Conservation (phyloP, 2,113 vertebrate genomes). For the Apteryx mantelli region DNA sequence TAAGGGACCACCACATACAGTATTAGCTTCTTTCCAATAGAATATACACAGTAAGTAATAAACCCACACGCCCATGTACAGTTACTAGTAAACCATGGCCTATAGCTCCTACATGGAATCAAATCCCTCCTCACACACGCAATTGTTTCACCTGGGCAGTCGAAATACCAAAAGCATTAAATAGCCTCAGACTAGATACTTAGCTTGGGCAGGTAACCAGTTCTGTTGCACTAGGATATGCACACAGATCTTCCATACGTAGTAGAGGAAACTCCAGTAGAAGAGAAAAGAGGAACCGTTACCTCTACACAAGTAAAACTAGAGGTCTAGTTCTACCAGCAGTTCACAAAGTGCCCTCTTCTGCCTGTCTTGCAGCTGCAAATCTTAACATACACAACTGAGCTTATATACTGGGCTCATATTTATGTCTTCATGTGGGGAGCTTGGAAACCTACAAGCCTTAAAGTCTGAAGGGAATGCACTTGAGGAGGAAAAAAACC, state of each 20-base stretch:
- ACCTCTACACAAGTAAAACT: background rate
- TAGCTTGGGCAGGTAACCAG: background rate
- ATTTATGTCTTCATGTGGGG: background rate
- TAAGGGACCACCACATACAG: conserved; percentile 29
- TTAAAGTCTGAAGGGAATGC: background rate
- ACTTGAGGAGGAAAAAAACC: background rate
- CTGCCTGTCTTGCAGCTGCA: background rate
- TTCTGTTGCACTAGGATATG: background rate
- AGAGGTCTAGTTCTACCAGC: background rate
- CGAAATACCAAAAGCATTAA: background rate
- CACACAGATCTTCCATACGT: background rate
- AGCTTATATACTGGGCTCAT: background rate
- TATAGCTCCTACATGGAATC: background rate
- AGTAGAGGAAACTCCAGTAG: background rate
- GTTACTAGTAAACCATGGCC: background rate
- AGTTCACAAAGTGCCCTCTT: background rate
- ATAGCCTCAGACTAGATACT: background rate
- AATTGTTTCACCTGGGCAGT: background rate
- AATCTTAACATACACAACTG: background rate
- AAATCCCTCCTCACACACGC: background rate
- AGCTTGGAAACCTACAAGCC: background rate
- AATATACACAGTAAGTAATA: background rate
- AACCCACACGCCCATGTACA: background rate
- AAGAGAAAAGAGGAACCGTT: background rate
- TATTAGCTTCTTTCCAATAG: conserved; percentile 23